Base-by-base conservation (phyloP, 2,113 vertebrate species). In the Phalacrocorax brasilianus region DNA sequence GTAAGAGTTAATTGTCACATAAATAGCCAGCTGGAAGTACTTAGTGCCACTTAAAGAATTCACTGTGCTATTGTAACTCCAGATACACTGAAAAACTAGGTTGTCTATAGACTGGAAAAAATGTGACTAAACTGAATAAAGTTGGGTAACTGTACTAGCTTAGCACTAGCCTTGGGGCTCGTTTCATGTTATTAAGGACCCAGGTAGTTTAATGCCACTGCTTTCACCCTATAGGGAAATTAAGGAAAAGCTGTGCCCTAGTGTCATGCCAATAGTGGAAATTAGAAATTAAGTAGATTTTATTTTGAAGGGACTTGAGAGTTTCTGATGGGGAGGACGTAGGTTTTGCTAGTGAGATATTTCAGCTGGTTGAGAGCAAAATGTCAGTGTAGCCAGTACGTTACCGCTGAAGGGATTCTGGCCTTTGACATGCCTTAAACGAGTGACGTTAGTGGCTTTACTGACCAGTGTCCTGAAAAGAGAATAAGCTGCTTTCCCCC, bases 161-260 rank as follows among this genome's bases (percentile, higher is more conserved):
- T 30, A 6, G 33, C 38, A 1, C 53, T n/a, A 2, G 28, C 53
- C 68, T 68, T 8, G 3, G 49, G 35, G n/a, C 68, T 83, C 12
- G 0, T 30, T 26, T 35, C 6, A 8, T 76, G 0, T 6, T 22
- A 24, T 30, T 40, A n/a, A 53, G 52, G n/a, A 47, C 19, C 8
- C 55, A n/a, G 27, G 5, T 28, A 22, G 33, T 40, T 14, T 49
- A 14, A 52, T 44, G 26, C 53, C 77, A 22, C 38, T 8, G 17
- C 3, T 42, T 61, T 61, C 26, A 12, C 16, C 11, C 18, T 8
- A 0, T 3, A 12, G 28, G 55, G 24, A 42, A 11, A 11, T 5
- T 8, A 14, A n/a, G 55, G 45, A 63, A 67, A 67, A 49, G 32
- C 16, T 24, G 10, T 0, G 0, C 20, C 44, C 9, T 5, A 1